Base-by-base conservation (phyloP, 1,140 invertebrate genomes). In the Nautilus pompilius region DNA sequence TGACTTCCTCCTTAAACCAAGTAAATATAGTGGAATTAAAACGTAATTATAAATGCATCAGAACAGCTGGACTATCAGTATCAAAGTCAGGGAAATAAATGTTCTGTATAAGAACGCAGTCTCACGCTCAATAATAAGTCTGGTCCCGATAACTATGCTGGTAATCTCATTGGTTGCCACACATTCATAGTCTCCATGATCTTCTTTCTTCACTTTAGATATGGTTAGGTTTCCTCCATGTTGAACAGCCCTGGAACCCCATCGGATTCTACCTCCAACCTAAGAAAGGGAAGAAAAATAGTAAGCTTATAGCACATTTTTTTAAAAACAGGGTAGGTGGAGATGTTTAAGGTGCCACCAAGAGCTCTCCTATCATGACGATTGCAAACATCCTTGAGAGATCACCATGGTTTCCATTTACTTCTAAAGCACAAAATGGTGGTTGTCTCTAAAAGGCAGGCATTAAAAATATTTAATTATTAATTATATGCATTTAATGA, bases 101-200 rank as follows among this genome's bases (percentile, higher is more conserved):
- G 5, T 29, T 55, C 8, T 34, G 26, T 51, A 65, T 26, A 13
- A 46, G 29, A 30, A 63, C 30, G 20, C 22, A 30, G 5, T 77
- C 82, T 78, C 74, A 85, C 84, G 79, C 69, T 97, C 93, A 59
- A 98, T 91, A 63, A 96, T 91, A 54, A 99, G 85, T 75, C 95
- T 91, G 20, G 95, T 96, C 48, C 90, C 87, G 5, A 91, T 89
- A 33, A 95, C 90, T 75, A 98, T 90, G 1, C 93, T 96, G 46
- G 94, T 93, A 62, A 97, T 92, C 84, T 96, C 93, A 82, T 98
- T 98, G 61, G 89, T 90, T 3, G 93, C 93, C 58, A 96, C 89
- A 83, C 96, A 98, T 81, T 98, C 93, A 81, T 98, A 98, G 73
- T 89, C 90, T 6, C 95, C 95, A 80, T 97, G 95, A 83, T 99